Percentiles rank a stretch among this genome's conserved stretches.
Conservation (phyloP, 2,888 invertebrate genomes). For the Entomobrya proxima region DNA sequence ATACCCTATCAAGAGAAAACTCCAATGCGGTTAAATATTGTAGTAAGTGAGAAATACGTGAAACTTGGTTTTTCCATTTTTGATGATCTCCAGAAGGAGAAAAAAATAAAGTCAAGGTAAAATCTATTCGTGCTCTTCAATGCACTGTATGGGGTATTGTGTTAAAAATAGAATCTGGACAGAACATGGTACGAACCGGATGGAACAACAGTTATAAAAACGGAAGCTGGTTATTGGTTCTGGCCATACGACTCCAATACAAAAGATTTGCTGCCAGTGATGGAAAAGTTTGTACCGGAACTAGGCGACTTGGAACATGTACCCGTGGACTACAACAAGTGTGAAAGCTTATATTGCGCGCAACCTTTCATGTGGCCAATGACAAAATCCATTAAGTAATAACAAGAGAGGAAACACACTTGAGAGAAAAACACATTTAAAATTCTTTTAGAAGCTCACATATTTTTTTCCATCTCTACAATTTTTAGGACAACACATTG, state of each 20-base stretch:
- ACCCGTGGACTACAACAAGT: slow-evolving; percentile 61
- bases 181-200: slow-evolving; percentile 69
- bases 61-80: neutral
- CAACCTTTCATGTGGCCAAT: slow-evolving; percentile 73
- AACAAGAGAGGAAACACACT: neutral
- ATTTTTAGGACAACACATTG: slow-evolving; percentile 70
- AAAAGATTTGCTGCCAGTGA: slow-evolving; percentile 59
- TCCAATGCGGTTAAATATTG: slow-evolving; percentile 73
- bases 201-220: slow-evolving; percentile 43
- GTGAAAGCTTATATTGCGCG: slow-evolving; percentile 72
- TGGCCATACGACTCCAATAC: slow-evolving; percentile 73
- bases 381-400: slow-evolving; percentile 70
- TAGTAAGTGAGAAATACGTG: slow-evolving; percentile 60
- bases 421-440: neutral
- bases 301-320: slow-evolving; percentile 60
- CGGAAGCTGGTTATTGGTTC: slow-evolving; percentile 73
- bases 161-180: slow-evolving; percentile 67
- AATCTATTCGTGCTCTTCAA: too few species aligned
- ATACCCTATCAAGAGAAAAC: slow-evolving; percentile 74
- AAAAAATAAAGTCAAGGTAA: neutral
- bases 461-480: neutral
- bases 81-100: too few species aligned
- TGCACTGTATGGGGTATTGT: neutral
- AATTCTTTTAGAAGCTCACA: slow-evolving; percentile 23
- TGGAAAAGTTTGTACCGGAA: slow-evolving; percentile 65